These are phyloP conservation scores for Mythimna pallens DNA, from an alignment of 2,888 invertebrate genomes.

Conservation along the genomic window DNA sequence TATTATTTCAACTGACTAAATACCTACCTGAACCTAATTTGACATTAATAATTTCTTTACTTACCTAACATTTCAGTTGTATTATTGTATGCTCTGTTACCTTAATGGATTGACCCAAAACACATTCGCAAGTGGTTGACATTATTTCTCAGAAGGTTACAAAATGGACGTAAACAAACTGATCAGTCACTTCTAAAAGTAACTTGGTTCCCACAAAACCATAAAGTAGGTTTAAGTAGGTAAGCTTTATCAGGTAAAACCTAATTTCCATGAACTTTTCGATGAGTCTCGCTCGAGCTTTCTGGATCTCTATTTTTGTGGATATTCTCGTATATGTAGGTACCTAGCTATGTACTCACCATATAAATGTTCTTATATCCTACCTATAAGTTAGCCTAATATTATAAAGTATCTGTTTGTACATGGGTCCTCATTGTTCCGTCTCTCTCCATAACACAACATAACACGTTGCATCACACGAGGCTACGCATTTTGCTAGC, in stretches of 20 bases:
- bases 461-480: constrained; percentile 51
- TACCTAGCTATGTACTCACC: no score
- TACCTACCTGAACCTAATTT: not conserved
- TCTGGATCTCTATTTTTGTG: not conserved
- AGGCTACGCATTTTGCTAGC: constrained; percentile 27
- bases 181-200: not conserved
- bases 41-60: not conserved
- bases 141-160: constrained; percentile 5
- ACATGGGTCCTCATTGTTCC: not conserved
- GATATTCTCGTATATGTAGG: no score
- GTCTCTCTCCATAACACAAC: constrained; percentile 13
- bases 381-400: not conserved
- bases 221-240: not conserved
- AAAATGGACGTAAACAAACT: not conserved
- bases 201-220: not conserved
- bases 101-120: not conserved
- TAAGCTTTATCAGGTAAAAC: not conserved
- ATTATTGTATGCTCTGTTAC: not conserved
- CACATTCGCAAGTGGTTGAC: not conserved
- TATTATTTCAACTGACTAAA: not conserved
- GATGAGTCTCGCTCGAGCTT: not conserved
- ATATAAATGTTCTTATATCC: no score
- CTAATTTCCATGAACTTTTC: not conserved
- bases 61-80: constrained; percentile 4
- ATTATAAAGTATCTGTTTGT: not conserved